These are phyloP conservation scores for Malachius bipustulatus DNA, from an alignment of 2,888 invertebrate species.

Conservation along the genomic window DNA sequence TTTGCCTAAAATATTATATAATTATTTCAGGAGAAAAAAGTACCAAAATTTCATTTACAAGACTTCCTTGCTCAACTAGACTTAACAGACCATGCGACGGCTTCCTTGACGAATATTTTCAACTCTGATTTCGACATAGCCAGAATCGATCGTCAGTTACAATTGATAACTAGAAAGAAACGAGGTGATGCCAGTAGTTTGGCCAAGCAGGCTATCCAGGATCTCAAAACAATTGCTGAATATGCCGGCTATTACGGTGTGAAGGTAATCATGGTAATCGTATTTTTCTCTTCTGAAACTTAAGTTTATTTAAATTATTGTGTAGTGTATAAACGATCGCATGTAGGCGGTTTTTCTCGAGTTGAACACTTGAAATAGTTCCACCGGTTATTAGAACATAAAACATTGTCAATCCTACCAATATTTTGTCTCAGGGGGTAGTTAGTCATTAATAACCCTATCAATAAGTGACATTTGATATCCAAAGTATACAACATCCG, in stretches of 20 bases:
- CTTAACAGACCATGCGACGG: slow-evolving; percentile 54
- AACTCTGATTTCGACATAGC: slow-evolving; percentile 52
- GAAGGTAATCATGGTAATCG: too few species aligned
- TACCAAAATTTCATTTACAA: slow-evolving; percentile 58
- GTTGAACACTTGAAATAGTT: too few species aligned
- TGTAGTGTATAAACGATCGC: too few species aligned
- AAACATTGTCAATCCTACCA: too few species aligned
- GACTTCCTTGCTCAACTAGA: slow-evolving; percentile 54
- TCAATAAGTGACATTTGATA: too few species aligned
- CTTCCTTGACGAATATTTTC: slow-evolving; percentile 51
- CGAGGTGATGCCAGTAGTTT: slow-evolving; percentile 49
- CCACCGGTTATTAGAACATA: too few species aligned
- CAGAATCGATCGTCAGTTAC: slow-evolving; percentile 50
- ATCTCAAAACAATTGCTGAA: slow-evolving; percentile 60
- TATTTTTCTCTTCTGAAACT: too few species aligned
- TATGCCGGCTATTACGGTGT: slow-evolving; percentile 64
- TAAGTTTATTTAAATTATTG: too few species aligned
- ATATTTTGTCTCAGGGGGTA: too few species aligned
- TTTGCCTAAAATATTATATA: not conserved
- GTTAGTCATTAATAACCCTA: too few species aligned
- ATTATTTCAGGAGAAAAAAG: slow-evolving; percentile 43
- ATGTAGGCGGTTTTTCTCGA: too few species aligned
- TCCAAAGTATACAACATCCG: too few species aligned
- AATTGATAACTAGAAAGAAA: slow-evolving; percentile 54
- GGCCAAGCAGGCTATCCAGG: slow-evolving; percentile 59